These are phyloP conservation scores for Idaea biselata DNA, from an alignment of 2,888 invertebrate species.

Conservation along the genomic window DNA sequence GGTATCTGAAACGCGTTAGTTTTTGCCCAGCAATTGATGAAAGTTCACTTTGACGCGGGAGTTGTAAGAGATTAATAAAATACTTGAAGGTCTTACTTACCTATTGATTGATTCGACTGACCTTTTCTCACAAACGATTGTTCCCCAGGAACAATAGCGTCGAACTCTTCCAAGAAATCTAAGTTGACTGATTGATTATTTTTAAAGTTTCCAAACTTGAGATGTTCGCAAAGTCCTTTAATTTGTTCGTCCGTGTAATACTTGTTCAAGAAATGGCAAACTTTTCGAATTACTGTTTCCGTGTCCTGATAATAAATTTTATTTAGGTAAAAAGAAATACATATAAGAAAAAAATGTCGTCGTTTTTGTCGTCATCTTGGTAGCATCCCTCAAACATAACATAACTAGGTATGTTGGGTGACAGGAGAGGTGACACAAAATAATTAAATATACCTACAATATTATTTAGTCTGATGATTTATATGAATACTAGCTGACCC, in stretches of 20 bases:
- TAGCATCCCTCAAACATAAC: too few species aligned
- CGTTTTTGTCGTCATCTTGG: too few species aligned
- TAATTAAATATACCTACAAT: too few species aligned
- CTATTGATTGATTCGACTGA: conserved; percentile 19
- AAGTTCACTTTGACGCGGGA: background rate
- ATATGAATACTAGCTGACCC: too few species aligned
- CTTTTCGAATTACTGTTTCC: conserved; percentile 56
- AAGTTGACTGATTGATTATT: conserved; percentile 79
- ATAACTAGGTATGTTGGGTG: too few species aligned
- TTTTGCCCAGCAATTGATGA: background rate
- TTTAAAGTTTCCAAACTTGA: conserved; percentile 88
- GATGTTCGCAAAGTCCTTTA: conserved; percentile 79
- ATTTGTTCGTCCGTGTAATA: conserved; percentile 73
- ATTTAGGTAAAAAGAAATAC: background rate
- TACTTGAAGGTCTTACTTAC: background rate
- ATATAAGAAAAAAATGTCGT: too few species aligned
- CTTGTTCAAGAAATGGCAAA: conserved; percentile 80
- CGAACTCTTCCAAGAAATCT: conserved; percentile 78
- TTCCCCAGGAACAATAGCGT: conserved; percentile 79
- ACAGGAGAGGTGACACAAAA: too few species aligned
- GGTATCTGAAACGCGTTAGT: too few species aligned
- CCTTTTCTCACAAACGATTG: conserved; percentile 85
- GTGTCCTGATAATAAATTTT: conserved; percentile 21
- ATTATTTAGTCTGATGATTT: too few species aligned
- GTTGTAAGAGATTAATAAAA: background rate